phyloP scores from a whole-genome alignment of 2,113 vertebrate species.

The Sisor rabdophorus region DNA sequence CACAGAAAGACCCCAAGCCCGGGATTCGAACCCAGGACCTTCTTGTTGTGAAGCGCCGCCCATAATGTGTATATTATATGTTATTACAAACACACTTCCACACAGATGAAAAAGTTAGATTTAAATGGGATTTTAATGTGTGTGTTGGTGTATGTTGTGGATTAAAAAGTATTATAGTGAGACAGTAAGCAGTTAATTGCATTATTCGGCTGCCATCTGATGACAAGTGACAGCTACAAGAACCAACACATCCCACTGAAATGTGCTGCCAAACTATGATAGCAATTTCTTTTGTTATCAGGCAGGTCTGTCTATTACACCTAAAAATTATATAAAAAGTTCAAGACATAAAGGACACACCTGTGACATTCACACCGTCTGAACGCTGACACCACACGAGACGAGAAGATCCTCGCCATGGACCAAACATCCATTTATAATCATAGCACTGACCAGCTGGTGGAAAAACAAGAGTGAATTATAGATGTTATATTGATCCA shows the following conservation, averaged over 20 bases:
- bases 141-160: not conserved
- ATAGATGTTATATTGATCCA: not conserved
- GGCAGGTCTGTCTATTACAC: not conserved
- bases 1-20: too few relatives aligned
- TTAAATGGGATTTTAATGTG: too few relatives aligned
- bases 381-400: conserved; percentile 94
- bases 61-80: too few relatives aligned
- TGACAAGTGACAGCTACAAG: conserved; percentile 20
- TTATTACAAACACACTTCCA: too few relatives aligned
- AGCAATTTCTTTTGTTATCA: too few relatives aligned
- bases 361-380: conserved; percentile 93
- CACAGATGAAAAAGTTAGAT: too few relatives aligned
- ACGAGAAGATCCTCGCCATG: conserved; percentile 86
- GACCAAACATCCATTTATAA: conserved; percentile 86
- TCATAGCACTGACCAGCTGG: conserved; percentile 88
- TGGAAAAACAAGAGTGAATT: not conserved
- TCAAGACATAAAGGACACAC: conserved; percentile 58
- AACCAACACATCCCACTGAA: conserved; percentile 19
- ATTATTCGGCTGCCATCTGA: conserved; percentile 1
- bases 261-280: too few relatives aligned
- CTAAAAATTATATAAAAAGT: not conserved
- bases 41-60: too few relatives aligned
- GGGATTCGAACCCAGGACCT: too few relatives aligned
- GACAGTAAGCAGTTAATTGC: conserved; percentile 19
- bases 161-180: conserved; percentile 42